Percentiles rank a stretch among this genome's conserved stretches.
Conservation (phyloP, 1,140 invertebrate genomes). For the Ceratosolen fusciceps region DNA sequence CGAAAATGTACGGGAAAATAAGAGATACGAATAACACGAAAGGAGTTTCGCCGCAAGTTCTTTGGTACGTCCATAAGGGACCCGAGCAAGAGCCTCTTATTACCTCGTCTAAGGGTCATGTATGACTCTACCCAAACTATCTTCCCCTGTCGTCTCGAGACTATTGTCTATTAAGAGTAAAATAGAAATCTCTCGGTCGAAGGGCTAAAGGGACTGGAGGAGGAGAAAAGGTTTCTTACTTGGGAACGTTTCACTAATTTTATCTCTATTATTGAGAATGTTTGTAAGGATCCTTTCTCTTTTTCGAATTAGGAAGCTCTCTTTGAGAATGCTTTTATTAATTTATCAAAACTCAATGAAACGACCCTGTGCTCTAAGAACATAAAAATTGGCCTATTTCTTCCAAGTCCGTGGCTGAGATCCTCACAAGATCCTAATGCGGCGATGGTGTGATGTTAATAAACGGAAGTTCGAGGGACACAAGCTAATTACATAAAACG, state of each 20-base stretch:
- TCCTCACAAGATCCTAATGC: not conserved
- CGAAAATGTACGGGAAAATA: not conserved
- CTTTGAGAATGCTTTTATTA: too few relatives aligned
- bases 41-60: not conserved
- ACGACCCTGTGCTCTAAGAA: too few relatives aligned
- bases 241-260: too few relatives aligned
- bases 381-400: too few relatives aligned
- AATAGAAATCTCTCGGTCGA: conserved; percentile 3
- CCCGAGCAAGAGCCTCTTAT: conserved; percentile 19
- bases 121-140: not conserved
- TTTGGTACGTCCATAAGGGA: conserved; percentile 16
- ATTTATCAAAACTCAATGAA: too few relatives aligned
- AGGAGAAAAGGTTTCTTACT: not conserved
- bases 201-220: not conserved
- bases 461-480: conserved; percentile 57
- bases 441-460: conserved; percentile 51
- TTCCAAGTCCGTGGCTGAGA: not conserved
- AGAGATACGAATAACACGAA: not conserved
- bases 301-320: too few relatives aligned
- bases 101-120: conserved; percentile 29
- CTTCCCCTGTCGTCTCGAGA: not conserved
- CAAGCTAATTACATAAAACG: conserved; percentile 63
- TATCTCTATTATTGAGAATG: too few relatives aligned
- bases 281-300: too few relatives aligned
- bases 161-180: conserved; percentile 4